Base-by-base conservation (phyloP, 2,888 invertebrate species). In the Cheilosia variabilis region DNA sequence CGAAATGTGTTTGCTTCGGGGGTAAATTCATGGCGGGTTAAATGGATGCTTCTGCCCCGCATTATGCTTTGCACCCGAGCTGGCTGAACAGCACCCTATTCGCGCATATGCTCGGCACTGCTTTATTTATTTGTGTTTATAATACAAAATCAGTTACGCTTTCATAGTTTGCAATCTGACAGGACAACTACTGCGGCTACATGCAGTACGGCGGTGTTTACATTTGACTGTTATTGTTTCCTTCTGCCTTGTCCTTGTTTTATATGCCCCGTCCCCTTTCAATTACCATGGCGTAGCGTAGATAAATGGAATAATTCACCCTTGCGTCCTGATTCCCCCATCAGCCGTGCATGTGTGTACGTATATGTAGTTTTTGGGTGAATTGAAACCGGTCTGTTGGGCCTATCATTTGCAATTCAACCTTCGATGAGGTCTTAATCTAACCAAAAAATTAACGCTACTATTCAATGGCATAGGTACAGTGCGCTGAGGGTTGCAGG, bases 91-190 rank as follows among this genome's bases (percentile, higher is more conserved):
- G 69, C 66, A 79, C 62, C 68, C 68, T n/a, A 82, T 57, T 86
- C 88, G 87, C 86, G 73, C 87, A 80, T 88, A 87, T 84, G 87
- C 87, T 87, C 84, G 86, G 83, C 87, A 88, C 88, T 87, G 89
- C 88, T 91, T 91, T 92, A 91, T 91, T 92, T 91, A 91, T 91
- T 91, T 91, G 90, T 92, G 91, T 91, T 91, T 91, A 92, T 91
- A 91, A 92, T 91, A 92, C 91, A 91, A 91, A 91, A 91, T 91
- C 91, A 92, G 91, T 90, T 91, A 91, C 91, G 91, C 91, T 92
- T 91, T 91, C 89, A 89, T 89, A 87, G 69, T 82, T 73, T 77
- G 81, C 81, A 68, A 86, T 86, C 86, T 81, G 86, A 81, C 86
- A 81, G 81, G 72, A 81, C 81, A 86, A 81, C 84, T 80, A 84